Percentiles rank a stretch among this genome's conserved stretches.
Evolutionary conservation across 2,888 invertebrate species (phyloP).

Genomic region (Minunthozetes semirufus): DNA sequence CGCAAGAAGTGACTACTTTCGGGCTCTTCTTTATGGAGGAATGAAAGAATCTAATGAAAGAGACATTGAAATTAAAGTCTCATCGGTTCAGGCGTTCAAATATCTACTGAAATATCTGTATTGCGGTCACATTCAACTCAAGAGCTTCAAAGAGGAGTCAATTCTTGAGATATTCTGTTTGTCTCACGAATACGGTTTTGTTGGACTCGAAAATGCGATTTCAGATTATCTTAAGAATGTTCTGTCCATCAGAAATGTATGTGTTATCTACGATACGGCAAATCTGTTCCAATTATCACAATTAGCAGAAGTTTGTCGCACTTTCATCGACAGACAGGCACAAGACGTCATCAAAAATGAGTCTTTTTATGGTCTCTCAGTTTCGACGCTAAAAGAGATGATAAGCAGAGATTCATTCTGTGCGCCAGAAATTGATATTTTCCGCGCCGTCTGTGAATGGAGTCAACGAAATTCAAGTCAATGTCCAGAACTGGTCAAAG

Average conservation of each 20-base stretch:
- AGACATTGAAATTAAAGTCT: constrained; percentile 76
- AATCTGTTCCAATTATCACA: constrained; percentile 59
- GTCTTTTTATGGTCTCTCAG: constrained; percentile 72
- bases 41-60: constrained; percentile 60
- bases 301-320: constrained; percentile 69
- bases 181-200: constrained; percentile 92
- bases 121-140: constrained; percentile 65
- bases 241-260: constrained; percentile 79
- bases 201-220: constrained; percentile 79
- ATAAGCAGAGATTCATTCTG: constrained; percentile 89
- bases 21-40: constrained; percentile 59
- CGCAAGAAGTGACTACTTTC: constrained; percentile 89
- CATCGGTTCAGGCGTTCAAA: constrained; percentile 75
- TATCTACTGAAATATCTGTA: constrained; percentile 90
- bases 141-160: constrained; percentile 55
- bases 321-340: constrained; percentile 85
- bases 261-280: constrained; percentile 88
- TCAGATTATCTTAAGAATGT: constrained; percentile 86
- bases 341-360: constrained; percentile 73
- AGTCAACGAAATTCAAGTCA: constrained; percentile 65
- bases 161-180: constrained; percentile 65
- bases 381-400: constrained; percentile 72
- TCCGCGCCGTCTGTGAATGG: constrained; percentile 81
- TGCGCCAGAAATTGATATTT: constrained; percentile 91
- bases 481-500: constrained; percentile 42